Conservation (phyloP, 1,140 invertebrate genomes). For the Stenopsyche tienmushanensis region DNA sequence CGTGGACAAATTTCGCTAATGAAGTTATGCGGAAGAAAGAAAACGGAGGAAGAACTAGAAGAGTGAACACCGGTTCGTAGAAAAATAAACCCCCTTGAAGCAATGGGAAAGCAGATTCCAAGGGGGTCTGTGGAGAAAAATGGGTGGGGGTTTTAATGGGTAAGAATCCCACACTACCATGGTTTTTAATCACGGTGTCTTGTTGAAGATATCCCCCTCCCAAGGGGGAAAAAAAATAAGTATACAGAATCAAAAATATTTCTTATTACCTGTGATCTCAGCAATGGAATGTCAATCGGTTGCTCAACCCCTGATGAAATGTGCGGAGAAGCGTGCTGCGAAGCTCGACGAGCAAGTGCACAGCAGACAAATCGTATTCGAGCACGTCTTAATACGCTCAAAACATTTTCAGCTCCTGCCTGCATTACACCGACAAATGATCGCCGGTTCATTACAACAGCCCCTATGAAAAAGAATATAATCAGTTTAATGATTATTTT, state of each 20-base stretch:
- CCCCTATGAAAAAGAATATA: constrained; percentile 19
- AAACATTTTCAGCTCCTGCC: constrained; percentile 79
- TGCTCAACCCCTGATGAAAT: constrained; percentile 55
- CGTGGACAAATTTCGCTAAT: too few species aligned
- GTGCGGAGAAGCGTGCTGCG: constrained; percentile 59
- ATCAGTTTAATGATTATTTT: background rate
- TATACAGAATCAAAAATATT: background rate
- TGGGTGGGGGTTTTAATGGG: too few species aligned
- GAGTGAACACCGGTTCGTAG: too few species aligned
- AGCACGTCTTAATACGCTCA: constrained; percentile 83
- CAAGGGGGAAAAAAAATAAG: too few species aligned
- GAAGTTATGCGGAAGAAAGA: too few species aligned
- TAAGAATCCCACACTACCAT: too few species aligned
- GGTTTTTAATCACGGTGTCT: too few species aligned
- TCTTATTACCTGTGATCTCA: constrained; percentile 74
- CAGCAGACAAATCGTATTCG: constrained; percentile 86
- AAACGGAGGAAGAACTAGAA: too few species aligned
- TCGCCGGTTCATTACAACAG: constrained; percentile 37
- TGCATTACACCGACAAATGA: constrained; percentile 34
- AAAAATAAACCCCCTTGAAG: too few species aligned
- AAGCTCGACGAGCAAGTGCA: constrained; percentile 66
- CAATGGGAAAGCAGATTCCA: too few species aligned
- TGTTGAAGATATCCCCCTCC: too few species aligned
- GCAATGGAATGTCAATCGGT: constrained; percentile 82
- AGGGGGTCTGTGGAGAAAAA: too few species aligned